These are phyloP conservation scores for Uria aalge DNA, from an alignment of 2,113 vertebrate genomes.

Conservation along the genomic window DNA sequence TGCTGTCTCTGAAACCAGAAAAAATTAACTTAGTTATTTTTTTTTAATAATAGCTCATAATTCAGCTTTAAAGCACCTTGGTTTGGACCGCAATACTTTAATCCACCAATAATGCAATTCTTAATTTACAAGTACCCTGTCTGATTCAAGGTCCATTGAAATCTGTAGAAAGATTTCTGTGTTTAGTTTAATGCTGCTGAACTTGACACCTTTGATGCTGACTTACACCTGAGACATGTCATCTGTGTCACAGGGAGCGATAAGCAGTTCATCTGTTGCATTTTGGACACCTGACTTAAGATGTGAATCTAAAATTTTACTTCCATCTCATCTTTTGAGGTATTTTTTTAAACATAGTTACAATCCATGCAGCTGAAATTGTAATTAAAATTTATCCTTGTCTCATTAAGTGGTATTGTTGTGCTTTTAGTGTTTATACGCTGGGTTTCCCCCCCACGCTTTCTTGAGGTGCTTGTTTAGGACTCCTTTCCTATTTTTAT, in stretches of 20 bases:
- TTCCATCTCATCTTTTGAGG: background rate
- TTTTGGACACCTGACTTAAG: background rate
- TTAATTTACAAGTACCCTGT: background rate
- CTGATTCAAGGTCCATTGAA: background rate
- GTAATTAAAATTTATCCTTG: background rate
- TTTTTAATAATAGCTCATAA: background rate
- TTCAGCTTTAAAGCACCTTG: background rate
- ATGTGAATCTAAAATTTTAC: background rate
- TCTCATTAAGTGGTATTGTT: background rate
- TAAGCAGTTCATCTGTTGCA: background rate
- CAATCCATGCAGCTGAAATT: background rate
- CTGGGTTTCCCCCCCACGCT: rapidly evolving
- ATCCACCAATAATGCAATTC: background rate
- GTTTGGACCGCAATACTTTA: background rate
- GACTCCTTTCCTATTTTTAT: background rate
- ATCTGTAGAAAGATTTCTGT: background rate
- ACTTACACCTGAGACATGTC: background rate
- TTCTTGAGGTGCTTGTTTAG: background rate
- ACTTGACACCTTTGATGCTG: background rate
- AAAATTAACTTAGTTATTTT: background rate
- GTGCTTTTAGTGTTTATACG: background rate
- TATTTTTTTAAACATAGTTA: background rate
- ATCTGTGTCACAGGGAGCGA: background rate
- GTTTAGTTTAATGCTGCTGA: background rate
- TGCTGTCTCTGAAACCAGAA: background rate